A percentile compares a stretch with the other conserved stretches of the same genome.
Evolutionary conservation across 2,797 vertebrate genomes (phyloP).

Genomic region (Mormyrus proboscirostris): DNA sequence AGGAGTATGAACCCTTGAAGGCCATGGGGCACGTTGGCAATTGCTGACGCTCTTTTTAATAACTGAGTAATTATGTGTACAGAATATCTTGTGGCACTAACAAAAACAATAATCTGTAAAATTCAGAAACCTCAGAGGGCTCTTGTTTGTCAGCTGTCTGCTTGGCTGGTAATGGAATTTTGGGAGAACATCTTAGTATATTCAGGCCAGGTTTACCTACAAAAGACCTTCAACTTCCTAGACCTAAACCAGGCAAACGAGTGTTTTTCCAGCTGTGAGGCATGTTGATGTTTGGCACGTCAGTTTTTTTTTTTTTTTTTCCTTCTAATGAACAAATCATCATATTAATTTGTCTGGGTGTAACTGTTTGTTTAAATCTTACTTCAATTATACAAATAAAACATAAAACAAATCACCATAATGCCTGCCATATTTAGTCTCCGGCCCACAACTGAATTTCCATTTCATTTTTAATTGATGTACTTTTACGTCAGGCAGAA

Average conservation of each 20-base stretch:
- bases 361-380: neutral
- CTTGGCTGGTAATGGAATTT: neutral
- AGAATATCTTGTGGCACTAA: neutral
- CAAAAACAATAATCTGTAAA: neutral
- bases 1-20: neutral
- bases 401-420: neutral
- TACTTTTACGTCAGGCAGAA: neutral
- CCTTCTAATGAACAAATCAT: neutral
- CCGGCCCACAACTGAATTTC: neutral
- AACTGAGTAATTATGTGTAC: neutral
- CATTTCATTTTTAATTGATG: constrained; percentile 1
- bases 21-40: neutral
- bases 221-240: neutral
- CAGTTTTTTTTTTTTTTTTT: neutral
- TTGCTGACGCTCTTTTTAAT: neutral
- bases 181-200: neutral
- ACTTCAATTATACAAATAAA: neutral
- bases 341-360: neutral
- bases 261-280: neutral
- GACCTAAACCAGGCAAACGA: neutral
- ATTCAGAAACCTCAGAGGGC: neutral
- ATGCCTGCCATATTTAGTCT: neutral
- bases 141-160: neutral
- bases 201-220: neutral
- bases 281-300: constrained; percentile 5